Evolutionary conservation across 2,113 vertebrate genomes (phyloP), one percentile per base, ranked within the genome.

Genomic region (Daboia siamensis): DNA sequence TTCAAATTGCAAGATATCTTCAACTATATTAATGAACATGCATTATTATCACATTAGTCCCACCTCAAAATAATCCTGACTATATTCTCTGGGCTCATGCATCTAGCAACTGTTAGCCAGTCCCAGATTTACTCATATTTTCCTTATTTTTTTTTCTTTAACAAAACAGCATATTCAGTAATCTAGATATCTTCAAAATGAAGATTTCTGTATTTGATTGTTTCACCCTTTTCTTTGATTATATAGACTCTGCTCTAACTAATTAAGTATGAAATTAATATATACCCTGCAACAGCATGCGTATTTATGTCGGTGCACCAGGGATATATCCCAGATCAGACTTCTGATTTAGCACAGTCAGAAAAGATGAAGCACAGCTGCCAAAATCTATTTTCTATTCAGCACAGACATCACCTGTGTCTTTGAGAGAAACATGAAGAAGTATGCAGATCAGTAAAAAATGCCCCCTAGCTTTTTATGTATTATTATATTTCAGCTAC

Each of bases 181-280:
- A 80, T 21, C 17, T 48, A 21, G 57, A 74, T 54, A 90, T 10
- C 20, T 91, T n/a, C 24, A n/a, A 91, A 91, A 91, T 3, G 24
- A 86, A 29, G 39, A 29, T 26, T n/a, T 13, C 26, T n/a, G 26
- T 55, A 86, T 86, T 86, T 15, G 46, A 33, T n/a, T 33, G 39
- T 39, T 39, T 69, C 69, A 15, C 51, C 10, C 23, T 24, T 24
- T 9, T 29, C 33, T 84, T 46, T 91, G 44, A 91, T 57, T 64
- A 91, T 91, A 61, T n/a, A 51, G 55, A n/a, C 39, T 56, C 74
- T 91, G 80, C 44, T 91, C 15, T n/a, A 51, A 86, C 54, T 46
- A 92, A 95, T 93, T 94, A 93, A 94, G 93, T 51, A 15, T 91
- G 86, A 89, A 95, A 93, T 57, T 94, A 89, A 95, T 55, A 13